A percentile compares a stretch with the other conserved stretches of the same genome.
Conservation (phyloP, 2,113 vertebrate genomes). For the Collichthys lucidus region DNA sequence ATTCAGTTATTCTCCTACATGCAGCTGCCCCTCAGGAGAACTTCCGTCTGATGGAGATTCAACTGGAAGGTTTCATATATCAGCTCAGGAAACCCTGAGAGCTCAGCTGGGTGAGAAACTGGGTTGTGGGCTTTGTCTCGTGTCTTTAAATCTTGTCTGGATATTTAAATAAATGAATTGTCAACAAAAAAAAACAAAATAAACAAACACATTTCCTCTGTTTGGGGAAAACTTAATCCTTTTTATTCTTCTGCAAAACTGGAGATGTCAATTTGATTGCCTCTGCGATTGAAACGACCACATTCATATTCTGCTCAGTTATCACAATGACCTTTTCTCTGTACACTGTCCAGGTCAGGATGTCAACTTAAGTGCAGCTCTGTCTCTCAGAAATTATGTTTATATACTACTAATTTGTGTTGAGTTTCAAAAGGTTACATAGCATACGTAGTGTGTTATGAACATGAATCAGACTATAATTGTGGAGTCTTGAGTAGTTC, state of each 20-base stretch:
- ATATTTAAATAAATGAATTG: not conserved
- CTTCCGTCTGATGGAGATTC: not conserved
- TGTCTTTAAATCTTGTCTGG: not conserved
- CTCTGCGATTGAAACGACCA: not conserved
- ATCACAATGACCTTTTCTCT: conserved; percentile 29
- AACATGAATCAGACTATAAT: conserved; percentile 61
- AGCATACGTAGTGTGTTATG: conserved; percentile 46
- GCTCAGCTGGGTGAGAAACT: not conserved
- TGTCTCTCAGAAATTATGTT: conserved; percentile 62
- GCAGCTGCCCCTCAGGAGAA: conserved; percentile 3
- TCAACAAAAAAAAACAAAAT: not conserved
- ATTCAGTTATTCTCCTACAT: not conserved
- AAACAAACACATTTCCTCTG: not conserved
- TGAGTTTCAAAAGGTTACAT: conserved; percentile 55
- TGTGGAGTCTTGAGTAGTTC: conserved; percentile 58
- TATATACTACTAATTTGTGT: conserved; percentile 67
- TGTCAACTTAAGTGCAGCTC: conserved; percentile 54
- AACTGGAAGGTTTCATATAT: not conserved
- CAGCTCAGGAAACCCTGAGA: not conserved
- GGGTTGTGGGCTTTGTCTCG: not conserved
- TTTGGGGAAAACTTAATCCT: not conserved
- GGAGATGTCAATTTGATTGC: not conserved
- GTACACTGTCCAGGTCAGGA: conserved; percentile 38
- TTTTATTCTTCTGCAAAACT: not conserved
- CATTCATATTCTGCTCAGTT: conserved; percentile 12